Evolutionary conservation across 2,888 invertebrate species (phyloP).

Genomic region (Pycnomerus fuliginosus): DNA sequence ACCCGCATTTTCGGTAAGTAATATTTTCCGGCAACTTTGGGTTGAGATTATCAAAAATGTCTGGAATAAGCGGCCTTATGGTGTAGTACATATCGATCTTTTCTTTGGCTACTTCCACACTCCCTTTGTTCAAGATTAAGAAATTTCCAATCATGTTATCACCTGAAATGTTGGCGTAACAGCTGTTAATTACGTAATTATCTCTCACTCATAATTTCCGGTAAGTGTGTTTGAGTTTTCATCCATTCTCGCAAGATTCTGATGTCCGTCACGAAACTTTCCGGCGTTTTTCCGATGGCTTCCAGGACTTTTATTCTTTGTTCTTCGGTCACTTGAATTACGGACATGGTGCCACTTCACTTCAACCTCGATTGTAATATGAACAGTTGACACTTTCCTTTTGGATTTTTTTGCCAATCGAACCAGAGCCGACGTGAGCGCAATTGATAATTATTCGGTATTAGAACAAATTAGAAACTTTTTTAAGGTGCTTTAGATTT

Average conservation of each 20-base stretch:
- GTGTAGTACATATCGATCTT: constrained; percentile 35
- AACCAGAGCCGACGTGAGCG: too few relatives aligned
- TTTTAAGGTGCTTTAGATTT: too few relatives aligned
- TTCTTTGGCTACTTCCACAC: constrained; percentile 28
- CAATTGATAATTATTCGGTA: too few relatives aligned
- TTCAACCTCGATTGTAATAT: too few relatives aligned
- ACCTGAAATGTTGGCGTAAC: too few relatives aligned
- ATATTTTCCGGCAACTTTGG: constrained; percentile 11
- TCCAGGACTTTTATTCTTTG: constrained; percentile 15
- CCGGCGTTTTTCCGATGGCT: constrained; percentile 21
- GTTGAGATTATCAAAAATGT: constrained; percentile 29
- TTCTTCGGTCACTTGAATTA: constrained; percentile 5
- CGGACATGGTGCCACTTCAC: too few relatives aligned
- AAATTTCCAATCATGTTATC: constrained; percentile 20
- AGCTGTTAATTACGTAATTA: too few relatives aligned
- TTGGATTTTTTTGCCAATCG: too few relatives aligned
- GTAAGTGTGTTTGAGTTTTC: constrained; percentile 37
- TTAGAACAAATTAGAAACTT: too few relatives aligned
- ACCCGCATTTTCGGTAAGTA: too few relatives aligned
- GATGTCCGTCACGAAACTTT: constrained; percentile 31
- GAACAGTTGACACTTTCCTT: too few relatives aligned
- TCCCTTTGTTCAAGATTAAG: constrained; percentile 21
- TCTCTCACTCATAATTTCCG: constrained; percentile 30
- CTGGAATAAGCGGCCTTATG: constrained; percentile 28
- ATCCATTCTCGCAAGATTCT: constrained; percentile 35